Conservation (phyloP, 2,113 vertebrate genomes). For the Triplophysa dalaica region DNA sequence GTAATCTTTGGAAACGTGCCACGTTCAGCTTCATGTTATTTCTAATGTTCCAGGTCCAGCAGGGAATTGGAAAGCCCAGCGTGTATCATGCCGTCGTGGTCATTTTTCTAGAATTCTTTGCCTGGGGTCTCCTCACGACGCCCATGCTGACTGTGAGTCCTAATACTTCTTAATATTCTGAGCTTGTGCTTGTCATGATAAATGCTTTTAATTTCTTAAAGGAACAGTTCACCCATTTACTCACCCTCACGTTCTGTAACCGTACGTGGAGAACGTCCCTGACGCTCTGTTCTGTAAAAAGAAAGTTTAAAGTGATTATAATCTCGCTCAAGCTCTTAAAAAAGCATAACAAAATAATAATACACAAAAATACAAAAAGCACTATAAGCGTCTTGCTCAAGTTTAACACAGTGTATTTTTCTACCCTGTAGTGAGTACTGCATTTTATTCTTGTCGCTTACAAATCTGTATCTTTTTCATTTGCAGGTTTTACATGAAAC, state of each 20-base stretch:
- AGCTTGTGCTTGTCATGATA: no score
- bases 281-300: no score
- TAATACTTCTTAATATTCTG: neutral
- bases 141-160: slow-evolving; percentile 91
- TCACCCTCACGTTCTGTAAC: no score
- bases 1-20: neutral
- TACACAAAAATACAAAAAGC: no score
- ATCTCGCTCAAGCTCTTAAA: no score
- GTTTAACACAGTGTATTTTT: neutral
- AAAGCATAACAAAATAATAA: no score
- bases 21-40: neutral
- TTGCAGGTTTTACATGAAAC: slow-evolving; percentile 91
- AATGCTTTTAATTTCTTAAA: no score
- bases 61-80: slow-evolving; percentile 83
- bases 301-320: no score
- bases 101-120: slow-evolving; percentile 97
- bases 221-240: no score
- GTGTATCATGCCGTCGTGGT: slow-evolving; percentile 90
- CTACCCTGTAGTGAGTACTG: neutral
- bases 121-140: slow-evolving; percentile 93
- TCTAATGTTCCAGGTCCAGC: slow-evolving; percentile 73
- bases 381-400: no score
- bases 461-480: neutral
- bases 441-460: neutral
- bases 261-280: no score